Conservation (phyloP, 1,140 invertebrate species). For the Cyphomyrmex costatus region DNA sequence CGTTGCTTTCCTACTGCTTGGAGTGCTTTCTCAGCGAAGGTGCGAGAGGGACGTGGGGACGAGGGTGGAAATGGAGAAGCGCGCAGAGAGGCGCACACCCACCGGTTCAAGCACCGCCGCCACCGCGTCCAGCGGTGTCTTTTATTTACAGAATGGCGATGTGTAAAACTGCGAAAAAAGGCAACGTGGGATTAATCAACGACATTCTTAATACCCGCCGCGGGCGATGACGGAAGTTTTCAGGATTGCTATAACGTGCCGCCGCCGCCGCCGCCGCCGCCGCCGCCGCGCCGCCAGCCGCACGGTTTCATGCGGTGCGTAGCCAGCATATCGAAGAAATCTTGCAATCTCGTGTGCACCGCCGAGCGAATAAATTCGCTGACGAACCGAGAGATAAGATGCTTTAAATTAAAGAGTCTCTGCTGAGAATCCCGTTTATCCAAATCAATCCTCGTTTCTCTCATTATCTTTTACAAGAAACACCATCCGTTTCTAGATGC, state of each 20-base stretch:
- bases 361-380: conserved; percentile 49
- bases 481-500: background rate
- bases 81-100: conserved; percentile 29
- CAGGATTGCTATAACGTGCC: conserved; percentile 41
- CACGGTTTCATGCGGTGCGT: conserved; percentile 36
- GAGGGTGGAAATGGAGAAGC: conserved; percentile 34
- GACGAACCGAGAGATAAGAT: conserved; percentile 18
- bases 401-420: conserved; percentile 35
- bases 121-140: conserved; percentile 13
- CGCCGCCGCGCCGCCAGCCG: background rate
- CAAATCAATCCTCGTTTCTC: conserved; percentile 10
- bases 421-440: background rate
- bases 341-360: conserved; percentile 29
- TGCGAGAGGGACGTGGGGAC: conserved; percentile 2
- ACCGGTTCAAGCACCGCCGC: conserved; percentile 41
- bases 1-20: conserved; percentile 45
- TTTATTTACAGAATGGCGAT: conserved; percentile 51
- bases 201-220: conserved; percentile 62
- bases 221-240: conserved; percentile 64
- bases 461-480: background rate
- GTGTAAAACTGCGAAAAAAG: conserved; percentile 50
- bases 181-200: conserved; percentile 58
- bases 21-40: conserved; percentile 48
- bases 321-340: conserved; percentile 40
- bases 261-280: background rate